Evolutionary conservation across 2,113 vertebrate genomes (phyloP), one percentile per base, ranked within the genome.

Genomic region (Gallinago jamesoni): DNA sequence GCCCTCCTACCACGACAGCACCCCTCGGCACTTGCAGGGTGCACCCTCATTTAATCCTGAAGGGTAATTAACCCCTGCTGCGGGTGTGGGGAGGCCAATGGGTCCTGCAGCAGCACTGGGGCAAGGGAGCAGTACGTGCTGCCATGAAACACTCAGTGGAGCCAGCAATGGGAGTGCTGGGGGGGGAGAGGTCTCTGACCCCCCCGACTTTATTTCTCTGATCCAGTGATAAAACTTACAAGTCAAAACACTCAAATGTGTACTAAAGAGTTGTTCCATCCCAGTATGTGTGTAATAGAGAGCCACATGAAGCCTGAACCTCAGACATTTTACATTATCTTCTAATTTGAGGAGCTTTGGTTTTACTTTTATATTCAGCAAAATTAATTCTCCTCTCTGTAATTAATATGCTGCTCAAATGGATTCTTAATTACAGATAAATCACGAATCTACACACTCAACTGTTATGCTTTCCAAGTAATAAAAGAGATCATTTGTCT

Each of bases 401-500:
- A 95, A 91, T 93, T 91, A 93, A 93, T 91, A 93, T 39, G 63
- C 62, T 94, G 76, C 59, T 88, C n/a, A 93, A 89, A 93, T 72
- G 75, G 75, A 63, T 93, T 81, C 86, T 95, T 94, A 96, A 95
- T 94, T 79, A 60, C 92, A 96, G 92, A 95, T 97, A 90, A 94
- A 95, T 94, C 91, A 94, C 93, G 55, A 73, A 84, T 90, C 91
- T 75, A 89, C 76, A 92, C 76, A 69, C 82, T 86, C 94, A 87
- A 93, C 91, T 94, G 73, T 87, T 94, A 66, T 57, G 73, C 95
- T 93, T 95, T 94, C 95, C 91, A 89, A 95, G 95, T 78, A 95
- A 97, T 96, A 97, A 97, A 95, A 55, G 94, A 62, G 92, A 94
- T 79, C 93, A 73, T 96, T 96, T 96, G 95, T 97, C 96, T 97